Evolutionary conservation across 2,888 invertebrate genomes (phyloP), one percentile per base, ranked within the genome.

Genomic region (Polyploca ridens): DNA sequence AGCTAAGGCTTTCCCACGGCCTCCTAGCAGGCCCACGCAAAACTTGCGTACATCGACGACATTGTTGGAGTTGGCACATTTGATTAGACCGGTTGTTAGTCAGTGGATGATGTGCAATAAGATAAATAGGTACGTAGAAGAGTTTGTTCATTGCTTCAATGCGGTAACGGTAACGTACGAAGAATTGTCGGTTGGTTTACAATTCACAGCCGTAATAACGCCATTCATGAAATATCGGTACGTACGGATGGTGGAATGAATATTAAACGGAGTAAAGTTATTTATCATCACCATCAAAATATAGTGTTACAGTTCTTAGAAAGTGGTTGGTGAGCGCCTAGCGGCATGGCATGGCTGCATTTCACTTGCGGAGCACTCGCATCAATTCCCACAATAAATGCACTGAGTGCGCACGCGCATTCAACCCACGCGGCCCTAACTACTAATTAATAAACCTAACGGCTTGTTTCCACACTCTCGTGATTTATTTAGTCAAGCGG

Each of bases 381-480:
- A 69, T 79, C 81, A 74, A 85, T 86, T 86, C 86, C 81, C 83
- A 87, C 87, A 87, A 82, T 83, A 84, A 85, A 79, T 70, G 75
- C 73, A 77, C 63, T 76, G 75, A 71, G 71, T 73, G 82, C 84
- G 86, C 84, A 78, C 83, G 84, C 87, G 84, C 87, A 84, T 75
- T 85, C 84, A 82, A 85, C 88, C 89, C 84, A 88, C 88, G 77
- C 87, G 74, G 81, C 78, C 86, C 83, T 83, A 86, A 81, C 85
- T 86, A 84, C 86, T 88, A 88, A 91, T 91, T 90, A 90, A 86
- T 90, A 84, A 84, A 82, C 73, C 84, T 87, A 90, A 90, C 90
- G 84, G 87, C 76, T 76, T 70, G 80, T 84, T 87, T 84, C 84
- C 80, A 87, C 84, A 84, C 85, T 84, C 80, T 84, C 82, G 76